Base-by-base conservation (phyloP, 1,140 invertebrate species). In the Eciton burchellii region DNA sequence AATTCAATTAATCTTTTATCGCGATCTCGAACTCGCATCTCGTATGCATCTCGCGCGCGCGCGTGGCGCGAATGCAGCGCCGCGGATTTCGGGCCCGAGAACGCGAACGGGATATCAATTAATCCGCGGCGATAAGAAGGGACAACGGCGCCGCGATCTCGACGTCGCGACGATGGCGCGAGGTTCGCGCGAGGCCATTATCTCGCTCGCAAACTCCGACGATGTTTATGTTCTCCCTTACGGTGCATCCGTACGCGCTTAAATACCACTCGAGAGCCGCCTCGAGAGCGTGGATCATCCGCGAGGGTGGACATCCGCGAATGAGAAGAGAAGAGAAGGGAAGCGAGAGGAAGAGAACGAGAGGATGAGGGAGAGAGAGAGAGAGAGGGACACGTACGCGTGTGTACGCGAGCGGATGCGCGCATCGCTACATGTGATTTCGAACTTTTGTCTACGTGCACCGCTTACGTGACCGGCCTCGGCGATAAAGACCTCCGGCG, bases 361-460 rank as follows among this genome's bases (percentile, higher is more conserved):
- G 59, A 62, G 21, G 14, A 1, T 4, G n/a, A 49, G 43, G 8
- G 8, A 21, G 3, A 49, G 26, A 35, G 16, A 54, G 35, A 73
- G 9, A 29, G 21, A 26, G 9, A 73, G 41, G 11, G 26, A 29
- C 24, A 54, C 26, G 45, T 60, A 79, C 63, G 49, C 68, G 56
- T 45, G 21, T 16, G n/a, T 68, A 70, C 43, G 21, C 21, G n/a
- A 47, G 63, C 54, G 63, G 63, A 79, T 79, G 74, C 54, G 77
- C 72, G 68, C 81, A 76, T 77, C 72, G 35, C 72, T 77, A 59
- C 73, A 83, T 77, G 81, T 77, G 81, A 83, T 83, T 83, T 83
- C 70, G 72, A 83, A 83, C 81, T 83, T 77, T 76, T 83, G 72
- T 77, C 72, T 83, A 83, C 81, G 70, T 73, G 72, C 72, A 60